These are phyloP conservation scores for Pristis pectinata DNA, from an alignment of 2,797 vertebrate genomes.

Conservation along the genomic window DNA sequence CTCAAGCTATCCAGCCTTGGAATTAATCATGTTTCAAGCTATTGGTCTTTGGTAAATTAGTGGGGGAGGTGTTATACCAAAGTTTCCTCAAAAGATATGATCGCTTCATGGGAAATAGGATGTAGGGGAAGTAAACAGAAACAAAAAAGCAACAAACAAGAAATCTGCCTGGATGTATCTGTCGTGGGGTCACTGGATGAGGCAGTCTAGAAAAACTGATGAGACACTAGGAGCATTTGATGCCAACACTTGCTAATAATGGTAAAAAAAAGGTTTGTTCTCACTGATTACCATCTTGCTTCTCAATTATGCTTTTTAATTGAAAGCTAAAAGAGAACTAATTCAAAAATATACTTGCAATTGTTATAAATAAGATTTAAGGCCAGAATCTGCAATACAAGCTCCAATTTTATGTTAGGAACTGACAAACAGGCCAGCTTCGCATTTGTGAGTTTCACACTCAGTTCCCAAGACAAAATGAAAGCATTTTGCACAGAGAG, in stretches of 20 bases:
- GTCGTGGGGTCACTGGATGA: neutral
- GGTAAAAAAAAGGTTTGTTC: neutral
- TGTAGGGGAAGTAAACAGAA: too few relatives aligned
- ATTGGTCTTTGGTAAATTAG: neutral
- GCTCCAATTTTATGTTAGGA: neutral
- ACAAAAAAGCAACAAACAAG: neutral
- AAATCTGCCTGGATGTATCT: neutral
- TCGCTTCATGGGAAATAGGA: neutral
- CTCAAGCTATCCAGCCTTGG: neutral
- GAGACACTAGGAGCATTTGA: neutral
- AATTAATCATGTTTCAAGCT: neutral
- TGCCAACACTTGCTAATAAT: neutral
- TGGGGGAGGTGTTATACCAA: neutral
- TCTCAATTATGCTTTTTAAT: neutral
- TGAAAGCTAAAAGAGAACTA: neutral
- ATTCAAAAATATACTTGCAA: neutral
- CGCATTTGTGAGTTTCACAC: neutral
- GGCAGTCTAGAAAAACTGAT: neutral
- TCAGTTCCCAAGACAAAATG: neutral
- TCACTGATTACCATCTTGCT: neutral
- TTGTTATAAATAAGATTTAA: neutral
- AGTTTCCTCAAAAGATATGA: neutral
- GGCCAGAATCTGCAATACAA: neutral
- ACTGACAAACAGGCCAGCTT: neutral
- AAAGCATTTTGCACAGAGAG: conserved; percentile 5